Percentiles rank a stretch among this genome's conserved stretches.
phyloP scores from a whole-genome alignment of 2,113 vertebrate species.

The Pithys albifrons region DNA sequence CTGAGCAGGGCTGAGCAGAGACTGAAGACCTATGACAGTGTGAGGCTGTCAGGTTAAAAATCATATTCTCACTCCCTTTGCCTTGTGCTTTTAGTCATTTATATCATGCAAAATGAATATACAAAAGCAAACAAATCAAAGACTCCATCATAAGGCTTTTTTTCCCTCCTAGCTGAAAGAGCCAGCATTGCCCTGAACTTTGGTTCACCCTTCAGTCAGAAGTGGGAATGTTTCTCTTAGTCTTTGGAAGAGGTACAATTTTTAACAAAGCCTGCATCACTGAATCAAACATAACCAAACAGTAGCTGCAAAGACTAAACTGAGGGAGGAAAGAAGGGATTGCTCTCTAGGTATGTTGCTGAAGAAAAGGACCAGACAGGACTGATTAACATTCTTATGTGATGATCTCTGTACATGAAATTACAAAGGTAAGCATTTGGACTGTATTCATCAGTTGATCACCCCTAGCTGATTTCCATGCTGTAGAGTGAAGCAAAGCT shows the following conservation, averaged over 20 bases:
- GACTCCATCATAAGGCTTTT: background rate
- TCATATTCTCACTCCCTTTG: background rate
- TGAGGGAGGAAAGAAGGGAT: background rate
- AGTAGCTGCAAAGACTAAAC: background rate
- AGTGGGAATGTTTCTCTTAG: background rate
- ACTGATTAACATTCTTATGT: background rate
- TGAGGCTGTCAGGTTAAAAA: background rate
- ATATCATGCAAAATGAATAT: background rate
- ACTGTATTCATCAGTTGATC: background rate
- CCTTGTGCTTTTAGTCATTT: background rate
- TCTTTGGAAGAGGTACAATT: background rate
- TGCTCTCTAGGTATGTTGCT: background rate
- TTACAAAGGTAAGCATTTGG: background rate
- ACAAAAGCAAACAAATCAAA: constrained; percentile 1
- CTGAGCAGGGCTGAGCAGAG: background rate
- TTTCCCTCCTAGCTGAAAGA: background rate
- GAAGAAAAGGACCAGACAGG: background rate
- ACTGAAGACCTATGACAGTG: fast-evolving
- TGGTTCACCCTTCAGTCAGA: background rate
- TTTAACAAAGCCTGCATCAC: background rate
- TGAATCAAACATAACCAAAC: background rate
- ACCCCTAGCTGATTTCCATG: background rate
- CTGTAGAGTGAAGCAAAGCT: background rate
- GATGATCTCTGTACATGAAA: background rate
- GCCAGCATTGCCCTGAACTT: background rate